Evolutionary conservation across 2,888 invertebrate species (phyloP), one percentile per base, ranked within the genome.

Genomic region (Mythimna lalbum): DNA sequence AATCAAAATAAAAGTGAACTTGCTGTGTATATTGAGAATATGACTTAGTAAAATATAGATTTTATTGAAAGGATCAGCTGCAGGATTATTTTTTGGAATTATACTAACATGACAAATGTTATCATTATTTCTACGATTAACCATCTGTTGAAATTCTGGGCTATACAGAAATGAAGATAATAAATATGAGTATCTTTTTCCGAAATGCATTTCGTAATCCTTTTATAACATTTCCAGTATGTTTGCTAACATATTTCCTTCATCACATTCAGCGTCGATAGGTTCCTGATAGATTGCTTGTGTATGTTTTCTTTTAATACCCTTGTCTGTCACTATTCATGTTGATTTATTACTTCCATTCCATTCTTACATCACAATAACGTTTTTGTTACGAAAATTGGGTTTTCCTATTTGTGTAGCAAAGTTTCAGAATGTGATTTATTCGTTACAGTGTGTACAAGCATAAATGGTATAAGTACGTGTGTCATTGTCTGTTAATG

Each of bases 261-360:
- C 61, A 62, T 57, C 27, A 27, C 52, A 79, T 73, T 79, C 76
- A 49, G 61, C 31, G 52, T 57, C 56, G 65, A 76, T 61, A 65
- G 60, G 39, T 65, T 76, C 39, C 33, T 76, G 74, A 79, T 63
- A 67, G 49, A 73, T 79, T 76, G 57, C 43, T 66, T 67, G 57
- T 66, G 49, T 78, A 57, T 67, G n/a, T 49, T 55, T 78, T 79
- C 57, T 76, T 62, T 59, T 59, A 79, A 73, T 62, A 79, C 39
- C 57, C 39, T 52, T 72, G 60, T 73, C 79, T 76, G 79, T 73
- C 76, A 57, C 49, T 78, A 39, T 66, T 62, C 74, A 19, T 49
- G 53, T 73, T 76, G 76, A 76, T 73, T 73, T 76, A 76, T 80
- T 73, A 76, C 62, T 62, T 59, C 50, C 60, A 60, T 72, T 73